Evolutionary conservation across 2,113 vertebrate species (phyloP).

Genomic region (Pelecanoides urinatrix): DNA sequence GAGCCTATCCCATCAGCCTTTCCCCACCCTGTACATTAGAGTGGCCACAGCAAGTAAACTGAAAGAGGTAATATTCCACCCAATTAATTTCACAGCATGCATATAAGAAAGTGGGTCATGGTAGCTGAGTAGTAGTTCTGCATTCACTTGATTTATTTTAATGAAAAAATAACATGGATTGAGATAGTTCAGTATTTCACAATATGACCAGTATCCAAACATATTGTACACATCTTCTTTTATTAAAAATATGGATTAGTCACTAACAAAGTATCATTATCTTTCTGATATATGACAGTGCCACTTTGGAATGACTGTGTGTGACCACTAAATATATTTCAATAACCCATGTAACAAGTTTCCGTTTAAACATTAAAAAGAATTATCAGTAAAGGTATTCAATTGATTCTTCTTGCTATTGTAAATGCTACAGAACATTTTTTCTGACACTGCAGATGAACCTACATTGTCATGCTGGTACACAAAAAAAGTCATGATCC

Average conservation of each 20-base stretch:
- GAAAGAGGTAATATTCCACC: neutral
- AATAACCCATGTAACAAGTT: neutral
- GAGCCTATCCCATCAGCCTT: neutral
- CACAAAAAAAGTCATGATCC: neutral
- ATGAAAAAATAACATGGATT: neutral
- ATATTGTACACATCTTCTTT: neutral
- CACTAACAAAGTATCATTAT: neutral
- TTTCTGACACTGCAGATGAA: neutral
- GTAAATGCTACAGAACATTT: neutral
- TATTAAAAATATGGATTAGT: neutral
- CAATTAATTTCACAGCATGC: constrained; percentile 32
- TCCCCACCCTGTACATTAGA: neutral
- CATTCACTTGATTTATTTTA: neutral
- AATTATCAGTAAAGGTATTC: neutral
- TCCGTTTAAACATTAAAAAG: neutral
- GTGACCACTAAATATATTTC: neutral
- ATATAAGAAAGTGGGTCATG: neutral
- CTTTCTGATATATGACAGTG: neutral
- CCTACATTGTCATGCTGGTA: neutral
- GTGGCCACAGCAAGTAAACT: neutral
- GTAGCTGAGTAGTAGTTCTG: neutral
- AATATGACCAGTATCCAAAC: neutral
- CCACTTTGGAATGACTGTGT: neutral
- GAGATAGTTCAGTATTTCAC: neutral
- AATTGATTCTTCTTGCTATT: neutral